Percentiles rank a stretch among this genome's conserved stretches.
These are phyloP conservation scores for Gambusia affinis DNA, from an alignment of 2,113 vertebrate species.

Conservation along the genomic window DNA sequence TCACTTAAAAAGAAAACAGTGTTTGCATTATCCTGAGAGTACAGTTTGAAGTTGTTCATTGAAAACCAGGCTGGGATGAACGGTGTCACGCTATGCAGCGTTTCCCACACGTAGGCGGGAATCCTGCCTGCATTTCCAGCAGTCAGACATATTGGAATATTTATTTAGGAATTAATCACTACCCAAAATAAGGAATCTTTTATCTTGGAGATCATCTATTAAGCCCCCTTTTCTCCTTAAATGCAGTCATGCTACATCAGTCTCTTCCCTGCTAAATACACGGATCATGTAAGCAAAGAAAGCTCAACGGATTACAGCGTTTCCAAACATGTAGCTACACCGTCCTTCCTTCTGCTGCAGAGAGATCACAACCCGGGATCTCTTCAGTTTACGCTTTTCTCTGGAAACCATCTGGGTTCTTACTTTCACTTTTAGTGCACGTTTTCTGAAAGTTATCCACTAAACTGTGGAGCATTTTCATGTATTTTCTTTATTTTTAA, in stretches of 20 bases:
- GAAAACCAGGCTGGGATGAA: background rate
- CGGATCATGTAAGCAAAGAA: background rate
- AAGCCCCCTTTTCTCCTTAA: background rate
- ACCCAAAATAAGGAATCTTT: background rate
- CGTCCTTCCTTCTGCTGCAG: background rate
- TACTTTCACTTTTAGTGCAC: too few relatives aligned
- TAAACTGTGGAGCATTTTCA: too few relatives aligned
- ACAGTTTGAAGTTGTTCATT: slow-evolving; percentile 10
- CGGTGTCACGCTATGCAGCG: slow-evolving; percentile 13
- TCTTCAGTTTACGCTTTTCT: background rate
- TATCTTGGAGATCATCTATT: background rate
- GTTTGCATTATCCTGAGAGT: slow-evolving; percentile 42
- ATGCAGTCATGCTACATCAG: background rate
- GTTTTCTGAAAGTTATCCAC: too few relatives aligned
- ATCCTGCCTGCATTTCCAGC: background rate
- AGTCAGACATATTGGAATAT: background rate
- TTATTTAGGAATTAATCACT: background rate
- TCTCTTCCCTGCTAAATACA: background rate
- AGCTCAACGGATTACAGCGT: background rate
- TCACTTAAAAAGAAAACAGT: background rate
- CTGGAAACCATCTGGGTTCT: too few relatives aligned
- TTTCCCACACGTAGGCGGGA: slow-evolving; percentile 1
- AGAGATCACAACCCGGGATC: background rate
- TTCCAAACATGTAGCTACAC: background rate
- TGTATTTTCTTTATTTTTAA: too few relatives aligned